These are phyloP conservation scores for Pampusana beccarii DNA, from an alignment of 2,113 vertebrate genomes.

Conservation along the genomic window DNA sequence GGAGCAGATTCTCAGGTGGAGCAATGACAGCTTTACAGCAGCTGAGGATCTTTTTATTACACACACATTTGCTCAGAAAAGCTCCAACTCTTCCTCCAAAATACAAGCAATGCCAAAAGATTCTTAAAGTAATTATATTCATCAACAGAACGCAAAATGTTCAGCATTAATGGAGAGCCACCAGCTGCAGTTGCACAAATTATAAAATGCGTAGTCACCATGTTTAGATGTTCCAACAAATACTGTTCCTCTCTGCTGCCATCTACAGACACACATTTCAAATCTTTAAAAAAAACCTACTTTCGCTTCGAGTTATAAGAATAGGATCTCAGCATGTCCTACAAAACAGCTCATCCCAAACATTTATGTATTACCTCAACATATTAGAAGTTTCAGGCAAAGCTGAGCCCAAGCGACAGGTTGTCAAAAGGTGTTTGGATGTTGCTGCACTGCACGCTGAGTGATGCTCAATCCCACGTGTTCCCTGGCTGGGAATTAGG, in stretches of 20 bases:
- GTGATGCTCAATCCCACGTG: too few relatives aligned
- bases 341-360: not conserved
- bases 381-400: not conserved
- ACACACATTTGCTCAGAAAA: not conserved
- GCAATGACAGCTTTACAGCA: not conserved
- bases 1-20: not conserved
- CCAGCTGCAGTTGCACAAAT: not conserved
- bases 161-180: not conserved
- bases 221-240: not conserved
- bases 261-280: not conserved
- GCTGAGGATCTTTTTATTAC: not conserved
- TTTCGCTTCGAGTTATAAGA: not conserved
- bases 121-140: not conserved
- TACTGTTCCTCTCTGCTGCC: constrained; percentile 16
- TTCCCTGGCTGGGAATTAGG: not conserved
- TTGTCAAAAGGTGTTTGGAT: not conserved
- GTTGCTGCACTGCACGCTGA: not conserved
- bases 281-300: not conserved
- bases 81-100: not conserved
- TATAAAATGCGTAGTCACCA: not conserved
- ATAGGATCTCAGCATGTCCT: not conserved
- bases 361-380: not conserved
- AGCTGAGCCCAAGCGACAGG: not conserved
- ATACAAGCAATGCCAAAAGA: not conserved
- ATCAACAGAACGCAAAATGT: not conserved